A percentile compares a stretch with the other conserved stretches of the same genome.
Evolutionary conservation across 2,113 vertebrate genomes (phyloP).

Genomic region (Rhadina sibilatrix): DNA sequence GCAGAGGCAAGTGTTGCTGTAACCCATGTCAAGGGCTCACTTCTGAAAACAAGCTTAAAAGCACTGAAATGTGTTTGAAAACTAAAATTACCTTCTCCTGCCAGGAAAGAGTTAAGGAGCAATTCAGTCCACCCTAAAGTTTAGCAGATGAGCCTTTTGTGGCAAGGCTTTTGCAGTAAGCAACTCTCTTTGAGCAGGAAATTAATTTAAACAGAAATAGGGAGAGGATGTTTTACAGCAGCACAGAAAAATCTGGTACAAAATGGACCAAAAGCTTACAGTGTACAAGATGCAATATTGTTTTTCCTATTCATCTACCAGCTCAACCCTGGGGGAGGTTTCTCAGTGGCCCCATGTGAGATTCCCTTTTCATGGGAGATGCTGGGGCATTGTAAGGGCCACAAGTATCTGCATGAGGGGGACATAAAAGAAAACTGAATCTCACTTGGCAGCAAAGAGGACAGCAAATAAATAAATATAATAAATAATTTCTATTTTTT

Average conservation of each 20-base stretch:
- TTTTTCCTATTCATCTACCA: background rate
- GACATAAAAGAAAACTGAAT: background rate
- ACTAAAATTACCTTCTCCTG: background rate
- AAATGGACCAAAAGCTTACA: background rate
- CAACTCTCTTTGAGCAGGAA: background rate
- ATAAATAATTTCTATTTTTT: background rate
- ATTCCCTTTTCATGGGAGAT: background rate
- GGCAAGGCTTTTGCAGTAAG: background rate
- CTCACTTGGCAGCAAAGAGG: background rate
- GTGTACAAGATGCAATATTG: fast-evolving
- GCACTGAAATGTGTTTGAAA: background rate
- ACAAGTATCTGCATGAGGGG: background rate
- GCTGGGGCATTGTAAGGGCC: background rate
- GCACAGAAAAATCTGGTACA: background rate
- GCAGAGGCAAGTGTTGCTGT: background rate
- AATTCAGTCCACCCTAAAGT: background rate
- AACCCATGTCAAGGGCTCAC: fast-evolving
- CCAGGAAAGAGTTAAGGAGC: background rate
- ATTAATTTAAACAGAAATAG: background rate
- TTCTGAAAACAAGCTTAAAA: background rate
- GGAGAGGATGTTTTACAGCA: background rate
- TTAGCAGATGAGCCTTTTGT: background rate
- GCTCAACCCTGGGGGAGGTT: background rate
- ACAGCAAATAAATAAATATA: background rate
- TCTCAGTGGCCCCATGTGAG: fast-evolving